Evolutionary conservation across 2,888 invertebrate genomes (phyloP).

Genomic region (Mimachlamys varia): DNA sequence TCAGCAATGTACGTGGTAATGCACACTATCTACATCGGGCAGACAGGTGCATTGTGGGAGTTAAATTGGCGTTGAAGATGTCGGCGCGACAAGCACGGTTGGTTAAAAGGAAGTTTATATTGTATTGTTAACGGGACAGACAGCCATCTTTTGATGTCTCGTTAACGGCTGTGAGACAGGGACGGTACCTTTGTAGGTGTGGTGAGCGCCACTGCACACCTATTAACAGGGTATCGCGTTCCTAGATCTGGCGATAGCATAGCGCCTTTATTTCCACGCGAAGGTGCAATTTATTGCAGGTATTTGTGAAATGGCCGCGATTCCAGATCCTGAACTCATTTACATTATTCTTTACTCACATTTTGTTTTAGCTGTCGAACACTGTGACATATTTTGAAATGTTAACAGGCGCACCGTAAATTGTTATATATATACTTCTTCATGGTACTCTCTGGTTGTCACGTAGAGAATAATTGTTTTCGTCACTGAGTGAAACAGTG

Average conservation of each 20-base stretch:
- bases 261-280: background rate
- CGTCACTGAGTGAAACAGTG: too few relatives aligned
- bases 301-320: background rate
- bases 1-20: background rate
- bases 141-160: background rate
- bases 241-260: background rate
- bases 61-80: constrained; percentile 24
- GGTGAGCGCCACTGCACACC: background rate
- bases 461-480: too few relatives aligned
- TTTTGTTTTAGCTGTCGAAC: background rate
- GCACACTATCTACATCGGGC: background rate
- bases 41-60: constrained; percentile 7
- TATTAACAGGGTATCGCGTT: background rate
- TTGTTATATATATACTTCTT: too few relatives aligned
- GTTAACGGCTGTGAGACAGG: background rate
- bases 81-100: background rate
- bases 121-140: background rate
- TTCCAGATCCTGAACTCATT: background rate
- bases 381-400: background rate
- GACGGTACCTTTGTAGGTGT: background rate
- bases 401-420: background rate
- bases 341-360: background rate
- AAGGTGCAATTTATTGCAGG: constrained; percentile 20
- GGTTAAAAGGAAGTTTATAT: background rate
- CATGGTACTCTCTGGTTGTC: too few relatives aligned